Percentiles rank a stretch among this genome's conserved stretches.
Conservation (phyloP, 2,113 vertebrate species). For the Sporophila hypoxantha region DNA sequence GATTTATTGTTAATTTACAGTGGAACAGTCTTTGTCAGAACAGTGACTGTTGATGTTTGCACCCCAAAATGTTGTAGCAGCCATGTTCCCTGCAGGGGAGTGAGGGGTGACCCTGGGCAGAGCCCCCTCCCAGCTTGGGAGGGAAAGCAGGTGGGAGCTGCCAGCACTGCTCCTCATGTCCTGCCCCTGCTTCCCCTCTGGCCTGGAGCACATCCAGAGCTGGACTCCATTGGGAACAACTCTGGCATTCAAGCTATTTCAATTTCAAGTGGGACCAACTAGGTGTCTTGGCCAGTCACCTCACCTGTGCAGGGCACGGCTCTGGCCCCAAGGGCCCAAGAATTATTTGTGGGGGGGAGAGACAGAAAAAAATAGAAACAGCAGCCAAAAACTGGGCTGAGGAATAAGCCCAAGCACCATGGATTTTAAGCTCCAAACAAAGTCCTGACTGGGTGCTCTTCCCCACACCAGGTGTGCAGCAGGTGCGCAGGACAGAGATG, state of each 20-base stretch:
- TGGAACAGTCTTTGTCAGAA: background rate
- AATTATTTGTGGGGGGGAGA: accelerated
- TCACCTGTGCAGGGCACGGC: accelerated
- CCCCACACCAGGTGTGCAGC: accelerated
- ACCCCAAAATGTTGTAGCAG: background rate
- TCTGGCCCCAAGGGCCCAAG: background rate
- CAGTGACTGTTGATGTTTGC: background rate
- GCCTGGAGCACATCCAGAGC: background rate
- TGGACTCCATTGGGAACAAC: background rate
- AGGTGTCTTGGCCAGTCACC: no score
- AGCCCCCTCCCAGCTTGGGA: background rate
- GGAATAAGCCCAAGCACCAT: background rate
- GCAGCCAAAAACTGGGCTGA: accelerated
- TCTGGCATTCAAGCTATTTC: background rate
- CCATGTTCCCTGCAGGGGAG: background rate
- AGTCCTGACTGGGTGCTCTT: background rate
- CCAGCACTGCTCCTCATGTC: background rate
- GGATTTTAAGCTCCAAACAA: background rate
- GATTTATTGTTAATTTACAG: background rate
- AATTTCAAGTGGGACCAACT: no score
- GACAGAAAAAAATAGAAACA: no score
- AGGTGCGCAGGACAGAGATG: accelerated
- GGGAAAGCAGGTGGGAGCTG: no score
- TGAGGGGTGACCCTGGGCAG: background rate
- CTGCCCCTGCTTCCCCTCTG: background rate